These are phyloP conservation scores for Fragum sueziense DNA, from an alignment of 2,888 invertebrate species.

Conservation along the genomic window DNA sequence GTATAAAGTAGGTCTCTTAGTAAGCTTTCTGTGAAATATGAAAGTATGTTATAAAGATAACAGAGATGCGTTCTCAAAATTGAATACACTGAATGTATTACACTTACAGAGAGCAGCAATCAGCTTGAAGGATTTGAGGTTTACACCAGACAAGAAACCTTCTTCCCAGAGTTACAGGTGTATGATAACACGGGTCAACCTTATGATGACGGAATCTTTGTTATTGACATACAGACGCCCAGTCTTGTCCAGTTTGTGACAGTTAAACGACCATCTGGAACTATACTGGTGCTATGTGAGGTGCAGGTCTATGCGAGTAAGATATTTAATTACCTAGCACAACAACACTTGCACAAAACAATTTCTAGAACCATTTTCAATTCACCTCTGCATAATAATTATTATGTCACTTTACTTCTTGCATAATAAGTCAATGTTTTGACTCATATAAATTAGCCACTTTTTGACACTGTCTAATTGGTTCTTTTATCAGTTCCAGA, in stretches of 20 bases:
- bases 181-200: slow-evolving; percentile 4
- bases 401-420: no score
- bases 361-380: no score
- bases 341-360: no score
- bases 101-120: not conserved
- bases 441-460: no score
- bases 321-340: no score
- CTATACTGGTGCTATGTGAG: slow-evolving; percentile 5
- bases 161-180: not conserved
- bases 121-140: slow-evolving; percentile 8
- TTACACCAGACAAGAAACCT: not conserved
- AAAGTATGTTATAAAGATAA: no score
- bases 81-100: no score
- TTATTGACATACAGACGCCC: not conserved
- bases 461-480: not conserved
- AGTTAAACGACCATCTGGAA: not conserved
- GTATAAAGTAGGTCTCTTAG: no score
- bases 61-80: no score
- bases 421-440: no score
- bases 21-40: no score
- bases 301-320: slow-evolving; percentile 3
- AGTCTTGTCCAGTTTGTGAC: slow-evolving; percentile 6
- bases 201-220: not conserved
- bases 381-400: no score
- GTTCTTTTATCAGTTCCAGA: not conserved